Conservation (phyloP, 2,113 vertebrate genomes). For the Corythornis madagascariensis region DNA sequence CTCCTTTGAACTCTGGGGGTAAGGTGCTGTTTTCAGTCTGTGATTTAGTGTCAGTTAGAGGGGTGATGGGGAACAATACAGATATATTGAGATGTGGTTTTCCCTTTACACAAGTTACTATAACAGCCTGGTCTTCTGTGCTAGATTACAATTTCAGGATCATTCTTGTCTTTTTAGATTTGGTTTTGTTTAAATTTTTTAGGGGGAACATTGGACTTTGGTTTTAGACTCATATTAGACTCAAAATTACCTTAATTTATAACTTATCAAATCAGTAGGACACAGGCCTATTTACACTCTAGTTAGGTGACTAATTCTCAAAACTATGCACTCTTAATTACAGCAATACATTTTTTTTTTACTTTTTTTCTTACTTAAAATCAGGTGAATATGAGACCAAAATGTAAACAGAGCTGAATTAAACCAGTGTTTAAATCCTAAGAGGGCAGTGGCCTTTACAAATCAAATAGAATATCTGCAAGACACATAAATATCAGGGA, state of each 20-base stretch:
- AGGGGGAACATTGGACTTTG: not conserved
- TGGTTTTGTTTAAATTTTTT: not conserved
- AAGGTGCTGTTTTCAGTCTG: not conserved
- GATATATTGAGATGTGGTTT: not conserved
- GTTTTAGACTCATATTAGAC: not conserved
- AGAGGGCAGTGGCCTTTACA: not conserved
- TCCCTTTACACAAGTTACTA: not conserved
- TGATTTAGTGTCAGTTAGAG: not conserved
- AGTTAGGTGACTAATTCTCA: not conserved
- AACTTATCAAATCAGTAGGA: not conserved
- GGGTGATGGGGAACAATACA: not conserved
- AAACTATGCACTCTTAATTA: not conserved
- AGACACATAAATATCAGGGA: not conserved
- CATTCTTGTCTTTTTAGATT: not conserved
- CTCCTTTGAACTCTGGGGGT: not conserved
- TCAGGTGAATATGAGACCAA: not conserved
- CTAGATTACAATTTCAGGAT: not conserved
- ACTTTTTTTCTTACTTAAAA: not conserved
- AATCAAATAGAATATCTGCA: not conserved
- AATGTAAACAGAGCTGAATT: not conserved
- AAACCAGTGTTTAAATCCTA: not conserved
- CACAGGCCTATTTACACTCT: not conserved
- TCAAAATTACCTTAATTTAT: not conserved
- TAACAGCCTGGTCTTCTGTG: not conserved
- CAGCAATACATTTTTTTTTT: not conserved